Base-by-base conservation (phyloP, 2,888 invertebrate species). In the Lycia hirtaria region DNA sequence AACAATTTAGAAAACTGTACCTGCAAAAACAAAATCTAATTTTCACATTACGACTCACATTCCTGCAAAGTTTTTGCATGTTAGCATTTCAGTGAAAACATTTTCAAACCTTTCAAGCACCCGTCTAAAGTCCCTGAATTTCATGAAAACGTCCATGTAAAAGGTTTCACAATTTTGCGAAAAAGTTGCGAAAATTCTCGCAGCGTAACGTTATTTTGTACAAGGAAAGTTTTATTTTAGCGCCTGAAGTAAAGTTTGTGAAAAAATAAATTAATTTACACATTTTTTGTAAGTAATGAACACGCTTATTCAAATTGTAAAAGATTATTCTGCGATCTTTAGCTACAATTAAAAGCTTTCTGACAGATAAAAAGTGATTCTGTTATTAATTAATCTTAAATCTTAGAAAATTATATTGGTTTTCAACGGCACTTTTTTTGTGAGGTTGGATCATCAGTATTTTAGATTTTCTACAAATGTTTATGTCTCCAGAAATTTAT, bases 181-280 rank as follows among this genome's bases (percentile, higher is more conserved):
- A 37, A 44, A 52, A 44, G 44, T 45, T 37, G 44, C 19, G 19
- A 30, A 43, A 44, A 41, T 20, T 28, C 30, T 15, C 33, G 10
- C 26, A 4, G 17, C 22, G 20, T 32, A 44, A 33, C 28, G 30
- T 44, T 37, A 37, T 44, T 44, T 52, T 52, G 3, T 6, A 37
- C 28, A 37, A 37, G 26, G 30, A 44, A 52, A 52, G 28, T 52
- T 44, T 37, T 19, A 49, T 49, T 24, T 37, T 38, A 28, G 19
- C 17, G 26, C 14, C n/a, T 10, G 35, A 3, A 22, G 35, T n/a
- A 9, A 33, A 33, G 17, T 20, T 17, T 35, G 33, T n/a, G 12
- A 20, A 41, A 37, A 40, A 32, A 51, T 40, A 20, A 40, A 50
- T 40, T 38, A 40, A 40, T 45, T 15, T 20, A 19, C 24, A 41